Percentiles rank a stretch among this genome's conserved stretches.
Evolutionary conservation across 2,888 invertebrate species (phyloP).

Genomic region (Axea sp.): DNA sequence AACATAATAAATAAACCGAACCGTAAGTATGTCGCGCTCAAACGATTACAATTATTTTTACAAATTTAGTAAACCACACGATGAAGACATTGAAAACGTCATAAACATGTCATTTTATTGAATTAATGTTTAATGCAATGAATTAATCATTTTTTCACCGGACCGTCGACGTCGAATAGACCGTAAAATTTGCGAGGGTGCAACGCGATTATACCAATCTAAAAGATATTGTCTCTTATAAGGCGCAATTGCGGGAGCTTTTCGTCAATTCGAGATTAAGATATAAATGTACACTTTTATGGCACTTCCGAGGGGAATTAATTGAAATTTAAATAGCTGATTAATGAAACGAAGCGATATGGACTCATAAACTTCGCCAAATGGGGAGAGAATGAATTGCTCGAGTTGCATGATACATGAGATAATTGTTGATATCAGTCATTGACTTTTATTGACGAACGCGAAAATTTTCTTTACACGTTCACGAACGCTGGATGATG

Average conservation of each 20-base stretch:
- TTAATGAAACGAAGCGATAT: conserved; percentile 36
- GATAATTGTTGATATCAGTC: conserved; percentile 43
- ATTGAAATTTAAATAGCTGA: conserved; percentile 46
- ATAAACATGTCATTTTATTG: too few species aligned
- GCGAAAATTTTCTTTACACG: too few species aligned
- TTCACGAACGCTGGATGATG: neutral
- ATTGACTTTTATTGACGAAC: conserved; percentile 47
- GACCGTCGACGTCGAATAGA: too few species aligned
- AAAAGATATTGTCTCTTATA: conserved; percentile 21
- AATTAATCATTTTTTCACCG: too few species aligned
- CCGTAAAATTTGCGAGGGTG: conserved; percentile 8
- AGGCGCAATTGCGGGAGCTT: conserved; percentile 21
- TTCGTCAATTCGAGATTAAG: conserved; percentile 45
- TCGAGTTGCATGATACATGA: conserved; percentile 14
- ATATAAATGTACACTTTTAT: conserved; percentile 31
- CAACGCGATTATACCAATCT: conserved; percentile 14
- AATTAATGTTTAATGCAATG: too few species aligned
- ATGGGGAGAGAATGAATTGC: neutral
- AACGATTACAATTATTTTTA: too few species aligned
- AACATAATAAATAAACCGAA: too few species aligned
- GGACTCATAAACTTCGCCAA: conserved; percentile 17
- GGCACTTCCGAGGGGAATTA: conserved; percentile 36
- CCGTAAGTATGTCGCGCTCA: too few species aligned
- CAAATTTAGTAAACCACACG: too few species aligned
- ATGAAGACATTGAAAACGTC: too few species aligned